Percentiles rank a stretch among this genome's conserved stretches.
These are phyloP conservation scores for Ictalurus punctatus DNA, from an alignment of 2,113 vertebrate species.

Conservation along the genomic window DNA sequence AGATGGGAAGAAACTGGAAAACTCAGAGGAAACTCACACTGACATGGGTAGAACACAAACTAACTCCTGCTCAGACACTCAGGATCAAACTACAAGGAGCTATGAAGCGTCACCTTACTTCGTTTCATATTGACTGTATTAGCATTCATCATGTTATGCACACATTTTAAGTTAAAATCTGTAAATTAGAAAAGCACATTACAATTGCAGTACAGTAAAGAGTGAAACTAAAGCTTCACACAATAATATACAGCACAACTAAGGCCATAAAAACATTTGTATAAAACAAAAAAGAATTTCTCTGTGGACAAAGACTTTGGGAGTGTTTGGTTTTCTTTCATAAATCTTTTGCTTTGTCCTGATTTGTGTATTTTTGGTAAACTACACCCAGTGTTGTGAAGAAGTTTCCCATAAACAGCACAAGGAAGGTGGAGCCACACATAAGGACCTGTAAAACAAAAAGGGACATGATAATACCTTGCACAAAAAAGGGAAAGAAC, in stretches of 20 bases:
- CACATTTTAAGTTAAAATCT: background rate
- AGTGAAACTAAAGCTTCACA: background rate
- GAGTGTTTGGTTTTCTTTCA: slow-evolving; percentile 38
- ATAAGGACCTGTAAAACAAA: slow-evolving; percentile 80
- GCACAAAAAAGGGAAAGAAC: background rate
- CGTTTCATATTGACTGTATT: background rate
- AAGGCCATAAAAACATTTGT: slow-evolving; percentile 25
- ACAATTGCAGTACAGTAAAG: background rate
- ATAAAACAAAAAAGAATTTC: slow-evolving; percentile 16
- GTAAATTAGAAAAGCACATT: background rate
- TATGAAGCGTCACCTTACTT: background rate
- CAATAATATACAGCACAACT: slow-evolving; percentile 11
- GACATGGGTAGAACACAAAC: background rate
- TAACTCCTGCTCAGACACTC: background rate
- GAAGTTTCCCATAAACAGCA: slow-evolving; percentile 93
- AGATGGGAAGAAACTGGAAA: background rate
- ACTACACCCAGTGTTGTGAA: slow-evolving; percentile 90
- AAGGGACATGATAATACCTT: background rate
- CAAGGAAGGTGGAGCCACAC: slow-evolving; percentile 87
- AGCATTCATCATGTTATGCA: background rate
- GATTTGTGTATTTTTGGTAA: slow-evolving; percentile 89
- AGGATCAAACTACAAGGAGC: background rate
- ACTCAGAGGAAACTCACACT: background rate
- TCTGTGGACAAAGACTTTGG: background rate
- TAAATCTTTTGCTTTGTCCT: slow-evolving; percentile 73